These are phyloP conservation scores for Beaufortia kweichowensis DNA, from an alignment of 2,113 vertebrate species.

Conservation along the genomic window DNA sequence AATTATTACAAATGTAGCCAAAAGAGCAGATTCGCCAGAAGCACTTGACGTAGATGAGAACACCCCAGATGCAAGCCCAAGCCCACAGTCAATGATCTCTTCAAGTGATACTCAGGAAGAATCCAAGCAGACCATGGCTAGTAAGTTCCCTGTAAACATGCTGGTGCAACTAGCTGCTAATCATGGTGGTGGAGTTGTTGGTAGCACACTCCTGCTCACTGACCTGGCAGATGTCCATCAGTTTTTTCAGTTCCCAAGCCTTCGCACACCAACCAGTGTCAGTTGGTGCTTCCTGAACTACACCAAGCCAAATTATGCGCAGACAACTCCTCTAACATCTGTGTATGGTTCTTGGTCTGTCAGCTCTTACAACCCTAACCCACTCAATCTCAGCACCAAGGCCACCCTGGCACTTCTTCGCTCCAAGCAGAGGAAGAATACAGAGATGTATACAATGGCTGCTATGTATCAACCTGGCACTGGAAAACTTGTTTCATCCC, in stretches of 20 bases:
- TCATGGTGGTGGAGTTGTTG: slow-evolving; percentile 69
- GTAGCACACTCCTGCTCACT: slow-evolving; percentile 79
- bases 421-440: slow-evolving; percentile 87
- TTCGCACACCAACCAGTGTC: slow-evolving; percentile 89
- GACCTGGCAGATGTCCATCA: slow-evolving; percentile 85
- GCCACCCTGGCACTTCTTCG: slow-evolving; percentile 89
- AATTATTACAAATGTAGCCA: slow-evolving; percentile 81
- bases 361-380: slow-evolving; percentile 95
- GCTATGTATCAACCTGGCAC: slow-evolving; percentile 85
- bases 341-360: slow-evolving; percentile 95
- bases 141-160: slow-evolving; percentile 81
- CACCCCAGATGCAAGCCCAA: slow-evolving; percentile 78
- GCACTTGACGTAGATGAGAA: slow-evolving; percentile 87
- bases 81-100: slow-evolving; percentile 80
- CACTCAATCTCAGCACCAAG: slow-evolving; percentile 92
- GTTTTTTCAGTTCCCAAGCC: slow-evolving; percentile 89
- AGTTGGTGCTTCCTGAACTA: slow-evolving; percentile 99
- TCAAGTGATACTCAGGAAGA: slow-evolving; percentile 73
- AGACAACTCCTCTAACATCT: slow-evolving; percentile 80
- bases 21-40: slow-evolving; percentile 86
- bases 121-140: slow-evolving; percentile 64
- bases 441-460: slow-evolving; percentile 85
- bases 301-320: slow-evolving; percentile 87
- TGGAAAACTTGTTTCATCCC: slow-evolving; percentile 96
- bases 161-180: slow-evolving; percentile 81